Percentiles rank a stretch among this genome's conserved stretches.
Conservation (phyloP, 2,888 invertebrate genomes). For the Polyommatus iphigenia region DNA sequence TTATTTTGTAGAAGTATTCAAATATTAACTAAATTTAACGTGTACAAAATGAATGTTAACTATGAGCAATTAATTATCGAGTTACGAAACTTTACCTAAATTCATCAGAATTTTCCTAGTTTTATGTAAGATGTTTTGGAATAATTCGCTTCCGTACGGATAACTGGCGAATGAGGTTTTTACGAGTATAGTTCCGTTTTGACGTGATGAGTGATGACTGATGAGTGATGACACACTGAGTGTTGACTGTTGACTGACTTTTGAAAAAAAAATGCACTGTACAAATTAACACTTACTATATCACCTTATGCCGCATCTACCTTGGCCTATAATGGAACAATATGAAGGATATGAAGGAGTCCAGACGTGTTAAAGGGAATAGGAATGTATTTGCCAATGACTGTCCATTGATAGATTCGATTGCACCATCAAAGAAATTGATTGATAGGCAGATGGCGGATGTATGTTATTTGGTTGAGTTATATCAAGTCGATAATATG, state of each 20-base stretch:
- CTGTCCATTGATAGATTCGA: background rate
- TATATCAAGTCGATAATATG: no score
- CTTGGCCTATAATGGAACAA: background rate
- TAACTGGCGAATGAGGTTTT: background rate
- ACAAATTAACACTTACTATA: background rate
- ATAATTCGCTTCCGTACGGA: background rate
- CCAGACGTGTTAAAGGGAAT: background rate
- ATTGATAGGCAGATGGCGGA: no score
- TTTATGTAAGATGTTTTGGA: background rate
- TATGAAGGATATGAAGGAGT: no score
- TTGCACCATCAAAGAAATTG: background rate
- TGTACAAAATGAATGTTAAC: background rate
- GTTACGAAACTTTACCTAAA: background rate
- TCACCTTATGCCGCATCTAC: background rate
- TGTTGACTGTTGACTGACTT: background rate
- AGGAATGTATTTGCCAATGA: background rate
- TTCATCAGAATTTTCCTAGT: background rate
- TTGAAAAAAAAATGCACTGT: conserved; percentile 1
- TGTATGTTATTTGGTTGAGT: no score
- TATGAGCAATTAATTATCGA: background rate
- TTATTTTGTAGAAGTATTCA: background rate
- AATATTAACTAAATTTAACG: background rate
- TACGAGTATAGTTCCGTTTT: background rate
- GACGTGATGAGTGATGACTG: background rate
- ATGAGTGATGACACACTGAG: background rate